Evolutionary conservation across 1,140 invertebrate species (phyloP).

Genomic region (Phthorimaea operculella): DNA sequence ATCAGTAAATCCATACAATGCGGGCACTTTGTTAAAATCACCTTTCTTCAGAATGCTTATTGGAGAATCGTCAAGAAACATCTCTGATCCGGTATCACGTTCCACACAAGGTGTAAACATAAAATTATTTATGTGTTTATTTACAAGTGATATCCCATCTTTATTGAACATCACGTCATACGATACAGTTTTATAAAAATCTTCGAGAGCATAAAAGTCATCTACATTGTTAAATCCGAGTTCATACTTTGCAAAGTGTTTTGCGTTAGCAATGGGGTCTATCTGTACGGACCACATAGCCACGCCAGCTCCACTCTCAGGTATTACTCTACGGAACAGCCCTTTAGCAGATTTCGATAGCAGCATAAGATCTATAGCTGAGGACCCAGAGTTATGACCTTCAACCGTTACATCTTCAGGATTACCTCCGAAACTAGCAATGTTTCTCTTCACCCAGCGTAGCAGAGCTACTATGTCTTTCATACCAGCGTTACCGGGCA

Average conservation of each 20-base stretch:
- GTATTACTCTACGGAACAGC: slow-evolving; percentile 39
- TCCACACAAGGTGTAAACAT: too few species aligned
- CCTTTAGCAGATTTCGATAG: slow-evolving; percentile 31
- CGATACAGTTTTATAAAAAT: too few species aligned
- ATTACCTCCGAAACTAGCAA: slow-evolving; percentile 38
- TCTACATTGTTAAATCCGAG: slow-evolving; percentile 26
- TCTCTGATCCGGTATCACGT: too few species aligned
- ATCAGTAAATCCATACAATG: too few species aligned
- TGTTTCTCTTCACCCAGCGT: slow-evolving; percentile 36
- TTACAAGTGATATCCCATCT: too few species aligned
- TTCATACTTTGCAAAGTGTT: slow-evolving; percentile 22
- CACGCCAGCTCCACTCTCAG: slow-evolving; percentile 33
- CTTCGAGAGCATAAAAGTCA: slow-evolving; percentile 28
- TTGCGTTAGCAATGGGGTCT: slow-evolving; percentile 36
- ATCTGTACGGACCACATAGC: slow-evolving; percentile 25
- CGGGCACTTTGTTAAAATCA: too few species aligned
- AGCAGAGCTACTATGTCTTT: slow-evolving; percentile 37
- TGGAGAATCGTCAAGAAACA: too few species aligned
- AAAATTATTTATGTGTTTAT: too few species aligned
- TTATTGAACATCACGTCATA: too few species aligned
- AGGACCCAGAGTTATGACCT: slow-evolving; percentile 33
- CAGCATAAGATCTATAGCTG: slow-evolving; percentile 30
- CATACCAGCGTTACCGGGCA: slow-evolving; percentile 38
- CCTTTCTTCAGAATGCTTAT: too few species aligned
- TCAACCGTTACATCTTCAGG: slow-evolving; percentile 34